Evolutionary conservation across 35 echinoderm and acorn worm genomes (phyloP), one percentile per base, ranked within the genome.

Genomic region (Strongylocentrotus purpuratus): DNA sequence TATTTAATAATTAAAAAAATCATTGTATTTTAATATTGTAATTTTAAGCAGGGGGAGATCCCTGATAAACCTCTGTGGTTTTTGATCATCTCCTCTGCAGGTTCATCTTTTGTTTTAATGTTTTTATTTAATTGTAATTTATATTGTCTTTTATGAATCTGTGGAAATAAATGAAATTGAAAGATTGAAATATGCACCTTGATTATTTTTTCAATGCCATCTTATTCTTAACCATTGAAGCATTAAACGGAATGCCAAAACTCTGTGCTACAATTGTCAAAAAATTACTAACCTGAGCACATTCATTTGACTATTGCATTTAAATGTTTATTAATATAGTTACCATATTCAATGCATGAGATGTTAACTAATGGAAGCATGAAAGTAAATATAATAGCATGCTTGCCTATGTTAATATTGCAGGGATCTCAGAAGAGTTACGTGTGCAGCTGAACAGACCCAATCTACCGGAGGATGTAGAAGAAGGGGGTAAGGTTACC

Each of bases 381-480:
- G 65, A 78, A 78, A 78, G 28, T 78, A 78, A 78, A 78, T 28
- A 78, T 78, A n/a, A 78, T 78, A 78, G 65, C 65, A 78, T 78
- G 65, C 65, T 78, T 78, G 65, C 65, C 65, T 78, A 78, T 91
- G 46, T 91, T 91, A 28, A n/a, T 94, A 58, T 85, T 28, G 20
- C 96, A 98, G 97, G 97, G 97, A 97, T 98, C 55, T 61, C 31
- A 32, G 41, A 85, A 47, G 85, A 95, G 14, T 93, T 95, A 25
- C 94, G 92, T 85, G 92, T 98, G 18, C 88, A 46, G 48, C 94
- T 98, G 15, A 98, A 96, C 20, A 20, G 31, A 41, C 97, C 97
- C 2, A 86, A 6, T 4, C 61, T 94, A 46, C 46, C 70, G n/a
- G 96, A 93, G 15, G 93, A 86, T 22, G 94, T 98, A 48, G 33